phyloP scores from a whole-genome alignment of 2,797 vertebrate genomes.

The Poeciliopsis gracilis region DNA sequence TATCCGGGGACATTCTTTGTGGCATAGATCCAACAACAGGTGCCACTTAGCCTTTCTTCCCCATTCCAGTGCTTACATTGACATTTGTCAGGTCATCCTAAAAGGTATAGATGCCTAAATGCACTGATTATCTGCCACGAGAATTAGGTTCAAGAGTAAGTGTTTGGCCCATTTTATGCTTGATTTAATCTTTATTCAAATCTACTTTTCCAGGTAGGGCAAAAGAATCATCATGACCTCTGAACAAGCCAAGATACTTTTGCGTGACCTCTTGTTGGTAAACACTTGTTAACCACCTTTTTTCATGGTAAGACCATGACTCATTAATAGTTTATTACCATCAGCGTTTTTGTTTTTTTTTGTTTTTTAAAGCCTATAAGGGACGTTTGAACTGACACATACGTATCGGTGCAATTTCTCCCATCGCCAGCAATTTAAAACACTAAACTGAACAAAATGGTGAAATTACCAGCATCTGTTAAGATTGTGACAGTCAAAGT shows the following conservation, averaged over 20 bases:
- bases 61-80: neutral
- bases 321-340: neutral
- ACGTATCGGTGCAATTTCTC: neutral
- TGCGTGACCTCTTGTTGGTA: neutral
- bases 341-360: neutral
- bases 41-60: neutral
- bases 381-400: neutral
- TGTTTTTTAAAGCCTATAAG: neutral
- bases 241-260: neutral
- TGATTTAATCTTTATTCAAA: neutral
- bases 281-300: neutral
- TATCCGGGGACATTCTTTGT: too few relatives aligned
- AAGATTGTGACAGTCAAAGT: neutral
- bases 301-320: neutral
- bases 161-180: neutral
- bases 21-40: too few relatives aligned
- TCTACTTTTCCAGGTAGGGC: neutral
- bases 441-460: neutral
- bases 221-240: neutral
- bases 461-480: neutral
- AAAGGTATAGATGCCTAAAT: neutral
- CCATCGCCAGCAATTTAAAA: neutral
- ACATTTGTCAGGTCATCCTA: neutral
- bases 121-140: neutral
- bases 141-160: neutral